Evolutionary conservation across 2,113 vertebrate genomes (phyloP).

Genomic region (Triplophysa rosa): DNA sequence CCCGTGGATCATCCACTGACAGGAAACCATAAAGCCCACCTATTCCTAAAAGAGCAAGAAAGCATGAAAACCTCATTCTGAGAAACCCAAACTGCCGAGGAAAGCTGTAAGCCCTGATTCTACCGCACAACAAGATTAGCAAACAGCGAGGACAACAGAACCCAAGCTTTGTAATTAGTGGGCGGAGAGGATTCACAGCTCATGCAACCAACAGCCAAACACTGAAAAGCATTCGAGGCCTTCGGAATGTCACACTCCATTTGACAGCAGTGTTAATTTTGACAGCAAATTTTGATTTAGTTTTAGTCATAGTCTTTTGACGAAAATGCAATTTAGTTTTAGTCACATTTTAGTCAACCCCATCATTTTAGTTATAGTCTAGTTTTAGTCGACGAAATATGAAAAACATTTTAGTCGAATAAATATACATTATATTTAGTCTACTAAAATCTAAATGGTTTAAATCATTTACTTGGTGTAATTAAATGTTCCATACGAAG

Average conservation of each 20-base stretch:
- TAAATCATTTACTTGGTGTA: no score
- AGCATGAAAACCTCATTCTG: conserved; percentile 32
- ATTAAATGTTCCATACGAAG: no score
- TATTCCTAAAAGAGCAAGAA: conserved; percentile 30
- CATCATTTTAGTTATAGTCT: no score
- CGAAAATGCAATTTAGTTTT: no score
- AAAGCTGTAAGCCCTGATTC: conserved; percentile 3
- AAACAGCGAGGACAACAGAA: conserved; percentile 25
- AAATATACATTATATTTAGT: no score
- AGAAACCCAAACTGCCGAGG: not conserved
- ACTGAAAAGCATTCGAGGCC: conserved; percentile 63
- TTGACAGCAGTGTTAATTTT: no score
- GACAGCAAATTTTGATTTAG: no score
- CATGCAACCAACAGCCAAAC: conserved; percentile 28
- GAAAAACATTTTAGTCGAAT: no score
- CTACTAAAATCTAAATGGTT: no score
- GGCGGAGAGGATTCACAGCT: conserved; percentile 62
- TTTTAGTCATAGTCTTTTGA: no score
- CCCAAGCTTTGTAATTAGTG: conserved; percentile 63
- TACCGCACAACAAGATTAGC: conserved; percentile 4
- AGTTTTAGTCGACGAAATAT: no score
- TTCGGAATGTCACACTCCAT: conserved; percentile 68
- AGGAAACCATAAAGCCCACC: conserved; percentile 41
- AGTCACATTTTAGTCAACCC: no score
- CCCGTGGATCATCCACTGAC: conserved; percentile 38